Evolutionary conservation across 1,140 invertebrate genomes (phyloP), one percentile per base, ranked within the genome.

Genomic region (Pogonognathellus flavescens): DNA sequence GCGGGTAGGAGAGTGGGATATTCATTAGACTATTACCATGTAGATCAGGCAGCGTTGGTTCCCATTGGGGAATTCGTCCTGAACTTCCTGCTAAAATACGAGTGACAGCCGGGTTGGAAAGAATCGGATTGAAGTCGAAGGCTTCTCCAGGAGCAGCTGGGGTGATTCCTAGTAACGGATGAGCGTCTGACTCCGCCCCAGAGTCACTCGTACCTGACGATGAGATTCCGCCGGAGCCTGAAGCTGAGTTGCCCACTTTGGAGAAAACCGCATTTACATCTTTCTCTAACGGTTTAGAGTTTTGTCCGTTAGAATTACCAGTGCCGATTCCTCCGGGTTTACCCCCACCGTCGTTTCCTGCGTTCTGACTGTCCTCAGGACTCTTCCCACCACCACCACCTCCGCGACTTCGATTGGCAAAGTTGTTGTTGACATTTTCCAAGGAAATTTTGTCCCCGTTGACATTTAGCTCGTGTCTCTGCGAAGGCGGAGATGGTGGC

Each of bases 81-180:
- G 87, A 88, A 87, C 87, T 88, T 83, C 88, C 88, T 76, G 88
- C 88, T 86, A 89, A 87, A 86, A 89, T 89, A 86, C 88, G 88
- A 86, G 88, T 89, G 86, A 89, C 87, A 86, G 88, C 88, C 22
- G 88, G 88, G 84, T 89, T 89, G 8, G 88, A 86, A 81, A 89
- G 88, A 80, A 89, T 89, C 31, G 88, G 88, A 87, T 88, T 88
- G 85, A 89, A 89, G 86, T 89, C 88, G 80, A 89, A 89, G 16
- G 87, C 87, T 84, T 88, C 87, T 62, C 88, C 88, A 18, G 88
- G 88, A 81, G 88, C 88, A 62, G 88, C 88, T 53, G 88, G 88
- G 62, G 88, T 89, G 41, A 89, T 89, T 50, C 88, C 88, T 72
- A 89, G 88, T 9, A 89, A 72, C 41, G 88, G 88, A 86, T 89